Base-by-base conservation (phyloP, 1,140 invertebrate species). In the Lasioglossum baleicum region DNA sequence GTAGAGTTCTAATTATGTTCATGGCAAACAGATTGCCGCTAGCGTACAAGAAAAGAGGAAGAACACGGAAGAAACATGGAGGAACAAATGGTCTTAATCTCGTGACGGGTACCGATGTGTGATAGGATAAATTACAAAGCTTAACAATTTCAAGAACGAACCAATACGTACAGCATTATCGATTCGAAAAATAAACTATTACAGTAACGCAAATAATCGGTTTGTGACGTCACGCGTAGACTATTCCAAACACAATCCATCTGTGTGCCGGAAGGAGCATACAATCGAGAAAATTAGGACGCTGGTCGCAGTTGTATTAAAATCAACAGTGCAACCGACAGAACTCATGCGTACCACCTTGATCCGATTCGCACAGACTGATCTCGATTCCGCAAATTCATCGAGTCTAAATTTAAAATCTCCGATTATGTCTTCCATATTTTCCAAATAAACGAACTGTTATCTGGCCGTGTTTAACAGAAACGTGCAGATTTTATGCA, bases 171-270 rank as follows among this genome's bases (percentile, higher is more conserved):
- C n/a, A 31, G 51, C 44, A 58, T 75, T 75, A 66, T 44, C 40
- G 31, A 4, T 13, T 1, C 51, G 51, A 17, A 66, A 67, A 68
- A 69, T 31, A 61, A 76, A 69, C 74, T 15, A 60, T 76, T 48
- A 68, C 22, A 7, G 40, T n/a, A 2, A 22, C 15, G 17, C 22
- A 76, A 69, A 69, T 69, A 69, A 76, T 67, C 35, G 48, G 7
- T 0, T 2, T 7, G 40, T 69, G 53, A 68, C 65, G 74, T 69
- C 53, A 68, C 40, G 7, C 5, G 2, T 0, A 0, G 35, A 40
- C 15, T 35, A 22, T 76, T 69, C 58, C 42, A 60, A 51, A 69
- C 56, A 35, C 42, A 35, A 31, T 58, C 40, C 53, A n/a, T 58
- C 1, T 20, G 17, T 20, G 17, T 11, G 7, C 40, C 53, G 53